These are phyloP conservation scores for Ctenopoma kingsleyae DNA, from an alignment of 2,797 vertebrate species.

Conservation along the genomic window DNA sequence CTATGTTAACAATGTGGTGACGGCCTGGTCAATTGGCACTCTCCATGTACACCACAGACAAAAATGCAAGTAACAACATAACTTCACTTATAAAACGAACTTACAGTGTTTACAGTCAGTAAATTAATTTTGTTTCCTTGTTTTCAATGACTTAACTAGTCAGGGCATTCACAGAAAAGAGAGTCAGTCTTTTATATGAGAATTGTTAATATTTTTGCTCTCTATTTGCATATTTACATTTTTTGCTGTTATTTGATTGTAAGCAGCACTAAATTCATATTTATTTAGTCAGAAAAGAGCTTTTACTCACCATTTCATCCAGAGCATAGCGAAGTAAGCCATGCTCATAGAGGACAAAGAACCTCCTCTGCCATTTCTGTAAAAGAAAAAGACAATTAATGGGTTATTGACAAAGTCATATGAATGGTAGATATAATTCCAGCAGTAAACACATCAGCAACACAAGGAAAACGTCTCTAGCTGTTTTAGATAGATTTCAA, in stretches of 20 bases:
- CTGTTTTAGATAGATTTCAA: too few relatives aligned
- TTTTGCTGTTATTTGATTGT: background rate
- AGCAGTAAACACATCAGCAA: background rate
- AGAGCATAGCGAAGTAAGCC: conserved; percentile 95
- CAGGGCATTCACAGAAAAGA: background rate
- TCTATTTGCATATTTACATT: background rate
- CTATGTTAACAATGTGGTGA: conserved; percentile 17
- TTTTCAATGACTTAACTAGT: background rate
- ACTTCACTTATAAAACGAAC: background rate
- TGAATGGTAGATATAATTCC: conserved; percentile 1
- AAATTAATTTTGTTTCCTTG: background rate
- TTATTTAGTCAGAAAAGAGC: background rate
- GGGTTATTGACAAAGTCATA: conserved; percentile 20
- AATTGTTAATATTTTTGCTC: background rate
- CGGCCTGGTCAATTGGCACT: conserved; percentile 6
- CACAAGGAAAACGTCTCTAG: too few relatives aligned
- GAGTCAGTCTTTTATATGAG: background rate
- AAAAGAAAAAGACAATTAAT: conserved; percentile 31
- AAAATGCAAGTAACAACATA: background rate
- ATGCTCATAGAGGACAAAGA: conserved; percentile 98
- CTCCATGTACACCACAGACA: background rate
- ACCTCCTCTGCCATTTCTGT: conserved; percentile 98
- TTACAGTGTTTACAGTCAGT: background rate
- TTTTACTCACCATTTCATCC: conserved; percentile 95
- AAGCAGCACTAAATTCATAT: background rate